Percentiles rank a stretch among this genome's conserved stretches.
phyloP scores from a whole-genome alignment of 2,797 vertebrate genomes.

The Takifugu ocellatus region DNA sequence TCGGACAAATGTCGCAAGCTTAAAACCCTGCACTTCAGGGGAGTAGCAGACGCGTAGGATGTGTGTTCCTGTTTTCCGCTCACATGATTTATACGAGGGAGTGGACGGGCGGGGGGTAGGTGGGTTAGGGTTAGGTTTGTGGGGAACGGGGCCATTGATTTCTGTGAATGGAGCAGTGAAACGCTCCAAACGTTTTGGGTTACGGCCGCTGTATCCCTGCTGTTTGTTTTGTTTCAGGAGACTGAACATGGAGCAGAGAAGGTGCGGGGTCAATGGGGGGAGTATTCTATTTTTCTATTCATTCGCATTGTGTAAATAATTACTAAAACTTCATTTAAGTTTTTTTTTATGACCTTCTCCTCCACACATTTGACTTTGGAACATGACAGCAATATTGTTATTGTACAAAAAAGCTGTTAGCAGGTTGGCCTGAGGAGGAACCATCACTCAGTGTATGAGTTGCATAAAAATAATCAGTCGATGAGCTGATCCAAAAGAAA shows the following conservation, averaged over 20 bases:
- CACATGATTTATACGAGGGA: slow-evolving; percentile 19
- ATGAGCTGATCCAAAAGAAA: not conserved
- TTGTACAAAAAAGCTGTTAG: not conserved
- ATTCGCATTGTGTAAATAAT: too few relatives aligned
- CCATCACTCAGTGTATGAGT: not conserved
- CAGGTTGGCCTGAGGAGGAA: not conserved
- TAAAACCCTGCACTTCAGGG: slow-evolving; percentile 15
- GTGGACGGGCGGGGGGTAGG: not conserved
- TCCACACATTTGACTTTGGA: not conserved
- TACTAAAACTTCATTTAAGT: too few relatives aligned
- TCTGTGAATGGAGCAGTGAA: slow-evolving; percentile 37
- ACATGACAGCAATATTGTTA: not conserved
- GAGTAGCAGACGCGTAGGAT: not conserved
- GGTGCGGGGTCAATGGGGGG: slow-evolving; percentile 47
- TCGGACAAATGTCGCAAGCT: not conserved
- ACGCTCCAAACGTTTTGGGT: slow-evolving; percentile 16
- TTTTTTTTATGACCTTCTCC: too few relatives aligned
- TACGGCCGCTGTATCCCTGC: slow-evolving; percentile 37
- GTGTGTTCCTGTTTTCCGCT: slow-evolving; percentile 12
- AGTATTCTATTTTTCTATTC: slow-evolving; percentile 26
- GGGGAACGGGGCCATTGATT: slow-evolving; percentile 10
- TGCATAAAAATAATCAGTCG: not conserved
- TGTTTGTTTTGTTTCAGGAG: slow-evolving; percentile 55
- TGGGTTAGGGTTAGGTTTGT: not conserved
- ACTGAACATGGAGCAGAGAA: slow-evolving; percentile 17